Percentiles rank a stretch among this genome's conserved stretches.
These are phyloP conservation scores for pig (Sus scrofa) DNA, from an alignment of 2,113 vertebrate species.

Conservation along the genomic window DNA sequence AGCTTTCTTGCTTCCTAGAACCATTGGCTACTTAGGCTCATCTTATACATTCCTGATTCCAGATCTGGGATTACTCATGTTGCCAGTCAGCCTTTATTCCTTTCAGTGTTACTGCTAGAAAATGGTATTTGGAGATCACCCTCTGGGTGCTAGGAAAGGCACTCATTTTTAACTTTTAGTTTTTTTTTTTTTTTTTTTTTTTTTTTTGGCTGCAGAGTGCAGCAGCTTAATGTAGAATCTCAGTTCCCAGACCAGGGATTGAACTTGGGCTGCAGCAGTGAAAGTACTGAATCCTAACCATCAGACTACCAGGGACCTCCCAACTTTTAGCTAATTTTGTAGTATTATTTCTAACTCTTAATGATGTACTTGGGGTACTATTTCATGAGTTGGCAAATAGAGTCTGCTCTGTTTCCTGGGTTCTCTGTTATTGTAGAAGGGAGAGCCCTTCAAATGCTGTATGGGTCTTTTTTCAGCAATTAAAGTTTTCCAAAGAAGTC, in stretches of 20 bases:
- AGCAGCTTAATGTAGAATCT: too few relatives aligned
- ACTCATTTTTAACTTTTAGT: background rate
- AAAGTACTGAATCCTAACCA: too few relatives aligned
- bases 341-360: background rate
- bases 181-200: background rate
- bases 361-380: background rate
- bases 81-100: background rate
- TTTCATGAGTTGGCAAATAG: conserved; percentile 14
- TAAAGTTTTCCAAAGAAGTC: background rate
- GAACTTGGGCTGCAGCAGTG: too few relatives aligned
- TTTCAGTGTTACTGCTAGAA: background rate
- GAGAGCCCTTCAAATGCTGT: background rate
- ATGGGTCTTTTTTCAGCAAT: background rate
- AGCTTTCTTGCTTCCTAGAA: background rate
- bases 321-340: background rate
- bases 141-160: background rate
- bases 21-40: background rate
- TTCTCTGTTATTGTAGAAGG: background rate
- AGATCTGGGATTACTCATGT: background rate
- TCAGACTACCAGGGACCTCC: too few relatives aligned
- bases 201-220: too few relatives aligned
- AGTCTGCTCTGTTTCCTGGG: background rate
- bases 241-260: too few relatives aligned
- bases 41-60: background rate
- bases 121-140: background rate